Conservation (phyloP, 1,140 invertebrate species). For the Drosophila ananassae region DNA sequence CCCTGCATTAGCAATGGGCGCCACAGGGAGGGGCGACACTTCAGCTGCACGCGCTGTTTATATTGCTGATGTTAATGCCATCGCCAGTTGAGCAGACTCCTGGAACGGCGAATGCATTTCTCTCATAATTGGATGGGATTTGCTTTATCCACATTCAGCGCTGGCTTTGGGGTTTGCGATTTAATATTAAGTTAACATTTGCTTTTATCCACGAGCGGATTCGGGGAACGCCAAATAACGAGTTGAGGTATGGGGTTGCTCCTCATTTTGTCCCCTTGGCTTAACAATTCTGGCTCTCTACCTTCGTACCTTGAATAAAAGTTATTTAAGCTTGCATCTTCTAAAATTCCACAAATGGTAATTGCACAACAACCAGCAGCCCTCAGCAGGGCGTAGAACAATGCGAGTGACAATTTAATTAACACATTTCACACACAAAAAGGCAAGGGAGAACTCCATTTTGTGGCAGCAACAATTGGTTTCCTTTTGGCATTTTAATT, state of each 20-base stretch:
- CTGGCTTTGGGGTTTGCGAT: background rate
- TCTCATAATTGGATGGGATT: conserved; percentile 62
- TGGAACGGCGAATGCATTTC: conserved; percentile 41
- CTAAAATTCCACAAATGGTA: conserved; percentile 38
- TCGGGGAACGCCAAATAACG: too few species aligned
- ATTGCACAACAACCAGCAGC: conserved; percentile 24
- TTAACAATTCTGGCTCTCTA: background rate
- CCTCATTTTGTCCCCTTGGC: background rate
- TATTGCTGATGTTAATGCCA: conserved; percentile 58
- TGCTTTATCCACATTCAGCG: conserved; percentile 16
- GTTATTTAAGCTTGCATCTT: background rate
- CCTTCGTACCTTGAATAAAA: background rate
- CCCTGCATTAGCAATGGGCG: conserved; percentile 19
- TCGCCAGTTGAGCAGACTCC: conserved; percentile 35
- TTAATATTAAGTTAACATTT: conserved; percentile 41
- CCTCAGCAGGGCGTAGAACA: conserved; percentile 21
- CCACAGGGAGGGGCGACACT: conserved; percentile 15
- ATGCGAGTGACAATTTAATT: conserved; percentile 70
- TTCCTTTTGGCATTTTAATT: conserved; percentile 63
- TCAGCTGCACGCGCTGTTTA: conserved; percentile 47
- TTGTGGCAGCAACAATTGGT: conserved; percentile 65
- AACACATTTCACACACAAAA: conserved; percentile 45
- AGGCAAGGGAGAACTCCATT: conserved; percentile 6
- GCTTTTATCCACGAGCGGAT: conserved; percentile 4
- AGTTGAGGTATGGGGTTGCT: background rate